phyloP scores from a whole-genome alignment of 2,113 vertebrate genomes.

The Eptesicus fuscus region DNA sequence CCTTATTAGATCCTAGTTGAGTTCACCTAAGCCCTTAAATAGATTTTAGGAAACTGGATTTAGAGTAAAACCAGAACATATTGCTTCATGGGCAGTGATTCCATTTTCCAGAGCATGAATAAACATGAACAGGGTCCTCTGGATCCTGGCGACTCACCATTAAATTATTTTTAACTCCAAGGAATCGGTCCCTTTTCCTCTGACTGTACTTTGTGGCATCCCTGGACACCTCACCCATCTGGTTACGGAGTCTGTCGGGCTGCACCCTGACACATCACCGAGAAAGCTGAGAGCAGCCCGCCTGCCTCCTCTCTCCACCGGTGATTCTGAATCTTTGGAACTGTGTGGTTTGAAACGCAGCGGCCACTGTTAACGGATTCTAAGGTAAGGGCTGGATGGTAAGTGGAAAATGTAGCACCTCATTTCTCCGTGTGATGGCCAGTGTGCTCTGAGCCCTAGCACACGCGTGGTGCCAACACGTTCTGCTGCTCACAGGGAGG shows the following conservation, averaged over 20 bases:
- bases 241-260: not conserved
- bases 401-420: not conserved
- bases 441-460: not conserved
- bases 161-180: constrained; percentile 55
- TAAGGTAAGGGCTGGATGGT: not conserved
- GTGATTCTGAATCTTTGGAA: not conserved
- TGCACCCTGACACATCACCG: not conserved
- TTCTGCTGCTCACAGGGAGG: not conserved
- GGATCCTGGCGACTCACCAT: not conserved
- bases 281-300: not conserved
- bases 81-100: constrained; percentile 43
- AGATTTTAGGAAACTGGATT: constrained; percentile 62
- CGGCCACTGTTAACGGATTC: not conserved
- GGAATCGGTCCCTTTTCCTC: constrained; percentile 5
- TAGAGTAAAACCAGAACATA: constrained; percentile 64
- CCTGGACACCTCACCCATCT: not conserved
- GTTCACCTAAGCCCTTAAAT: constrained; percentile 62
- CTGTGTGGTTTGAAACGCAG: not conserved
- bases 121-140: constrained; percentile 48
- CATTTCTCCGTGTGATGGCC: not conserved
- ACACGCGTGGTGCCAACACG: not conserved
- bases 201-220: not conserved
- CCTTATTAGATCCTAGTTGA: constrained; percentile 61
- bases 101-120: constrained; percentile 56
- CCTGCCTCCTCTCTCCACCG: not conserved